A percentile compares a stretch with the other conserved stretches of the same genome.
phyloP scores from a whole-genome alignment of 2,797 vertebrate species.

The Paedocypris micromegethes region DNA sequence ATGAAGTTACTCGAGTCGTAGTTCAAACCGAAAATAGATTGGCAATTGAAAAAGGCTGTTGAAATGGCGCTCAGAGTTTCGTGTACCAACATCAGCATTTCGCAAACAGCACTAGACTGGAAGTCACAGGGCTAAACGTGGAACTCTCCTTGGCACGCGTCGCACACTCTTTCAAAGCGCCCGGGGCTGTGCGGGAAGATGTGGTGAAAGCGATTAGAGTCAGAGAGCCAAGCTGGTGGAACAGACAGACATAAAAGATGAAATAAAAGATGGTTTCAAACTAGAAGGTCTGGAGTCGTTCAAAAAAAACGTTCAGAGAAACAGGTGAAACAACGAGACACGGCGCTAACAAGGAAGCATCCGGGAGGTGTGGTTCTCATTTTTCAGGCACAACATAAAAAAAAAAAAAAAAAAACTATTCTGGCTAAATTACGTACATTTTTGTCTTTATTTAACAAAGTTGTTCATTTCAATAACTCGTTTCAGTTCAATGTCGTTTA shows the following conservation, averaged over 20 bases:
- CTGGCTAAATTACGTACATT: no score
- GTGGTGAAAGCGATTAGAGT: not conserved
- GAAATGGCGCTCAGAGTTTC: not conserved
- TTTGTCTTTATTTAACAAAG: no score
- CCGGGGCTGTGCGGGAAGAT: not conserved
- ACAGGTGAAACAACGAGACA: not conserved
- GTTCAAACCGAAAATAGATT: no score
- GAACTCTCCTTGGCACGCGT: not conserved
- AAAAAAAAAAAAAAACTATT: no score
- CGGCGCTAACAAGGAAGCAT: no score
- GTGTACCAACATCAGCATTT: not conserved
- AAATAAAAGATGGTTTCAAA: constrained; percentile 3
- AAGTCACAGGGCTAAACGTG: not conserved
- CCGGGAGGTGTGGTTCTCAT: no score
- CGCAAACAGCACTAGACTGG: not conserved
- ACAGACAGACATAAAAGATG: constrained; percentile 24
- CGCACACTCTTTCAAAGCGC: constrained; percentile 10
- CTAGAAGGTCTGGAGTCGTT: constrained; percentile 5
- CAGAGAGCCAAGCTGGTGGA: constrained; percentile 4
- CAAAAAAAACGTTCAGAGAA: not conserved
- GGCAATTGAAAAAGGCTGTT: no score
- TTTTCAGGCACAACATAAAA: no score
- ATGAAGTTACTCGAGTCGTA: no score
- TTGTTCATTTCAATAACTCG: no score
- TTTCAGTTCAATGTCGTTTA: no score